These are phyloP conservation scores for Geotria australis DNA, from an alignment of 2,797 vertebrate species.

Conservation along the genomic window DNA sequence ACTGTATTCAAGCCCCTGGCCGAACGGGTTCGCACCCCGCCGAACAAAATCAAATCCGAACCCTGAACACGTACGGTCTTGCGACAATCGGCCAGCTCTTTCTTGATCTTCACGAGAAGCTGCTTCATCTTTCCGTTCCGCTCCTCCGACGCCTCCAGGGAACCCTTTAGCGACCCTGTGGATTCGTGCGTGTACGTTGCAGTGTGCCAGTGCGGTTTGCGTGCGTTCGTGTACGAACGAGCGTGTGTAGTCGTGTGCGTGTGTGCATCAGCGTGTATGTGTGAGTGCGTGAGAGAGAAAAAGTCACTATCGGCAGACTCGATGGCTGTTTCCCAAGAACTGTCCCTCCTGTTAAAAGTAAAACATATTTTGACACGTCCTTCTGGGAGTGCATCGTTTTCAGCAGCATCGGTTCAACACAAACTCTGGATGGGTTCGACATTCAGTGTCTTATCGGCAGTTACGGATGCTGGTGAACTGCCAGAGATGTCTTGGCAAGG, in stretches of 20 bases:
- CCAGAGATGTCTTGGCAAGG: too few species aligned
- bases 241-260: background rate
- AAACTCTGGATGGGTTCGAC: too few species aligned
- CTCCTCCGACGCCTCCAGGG: constrained; percentile 41
- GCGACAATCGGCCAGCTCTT: constrained; percentile 61
- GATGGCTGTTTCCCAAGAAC: too few species aligned
- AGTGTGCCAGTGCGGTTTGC: background rate
- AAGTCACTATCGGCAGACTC: too few species aligned
- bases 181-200: background rate
- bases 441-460: too few species aligned
- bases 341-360: too few species aligned
- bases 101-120: constrained; percentile 67
- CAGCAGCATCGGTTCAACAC: too few species aligned
- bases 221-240: background rate
- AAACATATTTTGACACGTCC: too few species aligned
- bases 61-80: constrained; percentile 30
- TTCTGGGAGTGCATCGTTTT: too few species aligned
- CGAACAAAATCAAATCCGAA: background rate
- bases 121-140: constrained; percentile 64
- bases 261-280: background rate
- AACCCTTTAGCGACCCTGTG: constrained; percentile 28
- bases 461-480: too few species aligned
- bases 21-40: background rate
- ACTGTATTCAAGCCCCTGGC: background rate
- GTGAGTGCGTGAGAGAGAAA: too few species aligned